Evolutionary conservation across 2,888 invertebrate genomes (phyloP).

Genomic region (Lysandra coridon): DNA sequence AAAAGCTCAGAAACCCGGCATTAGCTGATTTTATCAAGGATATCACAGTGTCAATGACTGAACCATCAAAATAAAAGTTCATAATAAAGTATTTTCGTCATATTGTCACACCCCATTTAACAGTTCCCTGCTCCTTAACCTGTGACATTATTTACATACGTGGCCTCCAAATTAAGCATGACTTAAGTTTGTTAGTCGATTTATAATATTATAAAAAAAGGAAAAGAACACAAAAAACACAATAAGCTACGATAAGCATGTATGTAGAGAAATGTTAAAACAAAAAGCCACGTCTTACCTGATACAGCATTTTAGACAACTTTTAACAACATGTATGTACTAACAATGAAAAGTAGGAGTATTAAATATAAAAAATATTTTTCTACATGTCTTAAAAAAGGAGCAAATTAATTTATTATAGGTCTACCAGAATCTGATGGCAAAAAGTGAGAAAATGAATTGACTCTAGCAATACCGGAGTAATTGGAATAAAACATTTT

Average conservation of each 20-base stretch:
- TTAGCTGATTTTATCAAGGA: neutral
- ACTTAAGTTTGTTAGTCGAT: neutral
- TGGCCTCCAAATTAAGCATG: neutral
- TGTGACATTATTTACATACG: constrained; percentile 6
- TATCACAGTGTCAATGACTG: neutral
- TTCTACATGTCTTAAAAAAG: too few relatives aligned
- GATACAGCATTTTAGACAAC: neutral
- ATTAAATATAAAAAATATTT: too few relatives aligned
- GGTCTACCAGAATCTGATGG: too few relatives aligned
- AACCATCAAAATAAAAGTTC: neutral
- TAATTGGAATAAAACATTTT: too few relatives aligned
- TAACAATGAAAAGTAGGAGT: neutral
- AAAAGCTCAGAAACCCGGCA: neutral
- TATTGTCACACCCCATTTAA: neutral
- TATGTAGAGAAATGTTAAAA: neutral
- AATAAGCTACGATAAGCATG: constrained; percentile 23
- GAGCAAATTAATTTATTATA: too few relatives aligned
- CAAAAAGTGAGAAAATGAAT: too few relatives aligned
- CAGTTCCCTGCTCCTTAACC: neutral
- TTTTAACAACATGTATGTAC: neutral
- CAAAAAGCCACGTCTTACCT: neutral
- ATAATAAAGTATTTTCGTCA: neutral
- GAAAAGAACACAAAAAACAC: neutral
- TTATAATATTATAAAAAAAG: neutral
- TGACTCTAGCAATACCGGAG: too few relatives aligned